Evolutionary conservation across 2,888 invertebrate species (phyloP).

Genomic region (Rhamnusium bicolor): DNA sequence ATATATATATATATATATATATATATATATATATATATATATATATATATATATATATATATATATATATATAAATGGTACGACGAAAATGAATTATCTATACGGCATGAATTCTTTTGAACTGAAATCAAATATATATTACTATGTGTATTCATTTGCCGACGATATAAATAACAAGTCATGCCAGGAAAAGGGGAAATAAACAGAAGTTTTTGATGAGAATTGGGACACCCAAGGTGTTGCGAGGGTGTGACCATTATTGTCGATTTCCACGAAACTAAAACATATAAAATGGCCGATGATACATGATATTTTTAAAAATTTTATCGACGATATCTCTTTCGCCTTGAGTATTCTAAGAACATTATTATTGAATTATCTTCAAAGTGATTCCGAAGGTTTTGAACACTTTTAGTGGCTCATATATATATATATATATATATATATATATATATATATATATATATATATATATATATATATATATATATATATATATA

Average conservation of each 20-base stretch:
- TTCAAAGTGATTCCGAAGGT: background rate
- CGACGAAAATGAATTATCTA: background rate
- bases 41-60: no score
- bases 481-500: no score
- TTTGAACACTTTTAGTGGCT: no score
- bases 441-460: no score
- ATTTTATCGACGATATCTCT: conserved; percentile 1
- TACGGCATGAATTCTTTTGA: background rate
- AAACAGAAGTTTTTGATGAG: conserved; percentile 12
- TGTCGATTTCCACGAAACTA: conserved; percentile 20
- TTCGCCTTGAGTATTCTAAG: background rate
- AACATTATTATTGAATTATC: background rate
- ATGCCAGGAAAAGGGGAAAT: background rate
- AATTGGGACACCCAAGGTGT: conserved; percentile 22
- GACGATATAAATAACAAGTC: conserved; percentile 13
- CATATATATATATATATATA: no score
- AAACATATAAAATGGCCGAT: conserved; percentile 12
- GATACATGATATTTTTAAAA: conserved; percentile 20
- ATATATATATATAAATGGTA: background rate
- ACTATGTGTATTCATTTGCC: background rate
- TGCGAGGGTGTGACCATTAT: conserved; percentile 10
- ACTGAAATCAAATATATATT: background rate
- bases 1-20: no score
- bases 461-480: no score
- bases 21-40: no score